Evolutionary conservation across 2,797 vertebrate species (phyloP).

Genomic region (Halcyon leucocephala): DNA sequence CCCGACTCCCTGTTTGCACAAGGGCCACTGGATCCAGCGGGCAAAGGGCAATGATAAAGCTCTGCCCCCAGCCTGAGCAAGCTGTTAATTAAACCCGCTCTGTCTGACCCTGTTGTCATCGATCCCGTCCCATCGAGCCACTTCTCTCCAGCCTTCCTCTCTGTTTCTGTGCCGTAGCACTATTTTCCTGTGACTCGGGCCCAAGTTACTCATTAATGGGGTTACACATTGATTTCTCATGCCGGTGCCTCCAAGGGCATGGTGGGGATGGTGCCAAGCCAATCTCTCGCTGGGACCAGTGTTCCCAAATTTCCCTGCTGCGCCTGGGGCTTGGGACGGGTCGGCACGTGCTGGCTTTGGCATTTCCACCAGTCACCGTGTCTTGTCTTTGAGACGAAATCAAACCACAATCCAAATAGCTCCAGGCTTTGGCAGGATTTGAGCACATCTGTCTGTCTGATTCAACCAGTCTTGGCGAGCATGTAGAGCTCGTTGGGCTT

Average conservation of each 20-base stretch:
- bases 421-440: slow-evolving; percentile 6
- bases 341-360: rapidly evolving
- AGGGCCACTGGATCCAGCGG: not conserved
- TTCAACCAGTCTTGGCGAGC: not conserved
- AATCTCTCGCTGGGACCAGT: rapidly evolving
- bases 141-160: not conserved
- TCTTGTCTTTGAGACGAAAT: not conserved
- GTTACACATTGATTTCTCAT: slow-evolving; percentile 11
- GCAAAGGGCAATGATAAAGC: not conserved
- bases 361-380: not conserved
- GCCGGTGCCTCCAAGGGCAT: rapidly evolving
- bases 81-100: slow-evolving; percentile 37
- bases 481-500: not conserved
- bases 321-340: not conserved
- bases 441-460: not conserved
- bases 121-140: rapidly evolving
- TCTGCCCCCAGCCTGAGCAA: not conserved
- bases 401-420: slow-evolving; percentile 16
- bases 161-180: not conserved
- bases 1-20: not conserved
- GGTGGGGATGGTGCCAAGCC: rapidly evolving
- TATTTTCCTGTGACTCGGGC: slow-evolving; percentile 27
- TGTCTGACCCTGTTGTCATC: not conserved
- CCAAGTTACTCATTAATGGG: not conserved
- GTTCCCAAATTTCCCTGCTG: rapidly evolving